Base-by-base conservation (phyloP, 2,888 invertebrate genomes). In the Podabrus alpinus region DNA sequence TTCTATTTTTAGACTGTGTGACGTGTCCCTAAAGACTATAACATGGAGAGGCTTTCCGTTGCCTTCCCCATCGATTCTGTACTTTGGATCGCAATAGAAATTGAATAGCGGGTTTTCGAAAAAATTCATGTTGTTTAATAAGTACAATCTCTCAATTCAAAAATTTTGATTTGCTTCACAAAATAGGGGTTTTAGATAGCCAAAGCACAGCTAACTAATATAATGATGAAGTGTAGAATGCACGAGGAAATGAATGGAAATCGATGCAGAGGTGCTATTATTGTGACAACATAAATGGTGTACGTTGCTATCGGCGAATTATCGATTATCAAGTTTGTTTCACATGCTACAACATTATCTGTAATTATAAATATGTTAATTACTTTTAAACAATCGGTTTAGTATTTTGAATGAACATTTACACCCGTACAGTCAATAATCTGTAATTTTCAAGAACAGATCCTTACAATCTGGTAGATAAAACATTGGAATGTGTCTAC, bases 401-500 rank as follows among this genome's bases (percentile, higher is more conserved):
- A 45, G 45, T 45, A 45, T 45, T 45, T 45, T n/a, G 45, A 45
- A n/a, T n/a, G 45, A 45, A 45, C n/a, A 45, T 45, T n/a, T 45
- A n/a, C 45, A 45, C 2, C 7, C n/a, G n/a, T 13, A 7, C 45
- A 45, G 45, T 45, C 45, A n/a, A 45, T 45, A 45, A 45, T 45
- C 45, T 45, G 45, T 45, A 45, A 45, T 45, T 45, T 45, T 45
- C 45, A 45, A 7, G 45, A 45, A 45, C 45, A 45, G 45, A 64
- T 19, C 62, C 21, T 15, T n/a, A 64, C 19, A 64, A 19, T 15
- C n/a, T 64, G 21, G 62, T 64, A 64, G 62, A 64, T 64, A 64
- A 64, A 64, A 64, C 21, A 21, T 64, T 64, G 21, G 62, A 19
- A n/a, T 64, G 62, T 64, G 62, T 64, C 62, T 64, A 64, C 62